A percentile compares a stretch with the other conserved stretches of the same genome.
phyloP scores from a whole-genome alignment of 2,888 invertebrate genomes.

The Mylabris sibirica region DNA sequence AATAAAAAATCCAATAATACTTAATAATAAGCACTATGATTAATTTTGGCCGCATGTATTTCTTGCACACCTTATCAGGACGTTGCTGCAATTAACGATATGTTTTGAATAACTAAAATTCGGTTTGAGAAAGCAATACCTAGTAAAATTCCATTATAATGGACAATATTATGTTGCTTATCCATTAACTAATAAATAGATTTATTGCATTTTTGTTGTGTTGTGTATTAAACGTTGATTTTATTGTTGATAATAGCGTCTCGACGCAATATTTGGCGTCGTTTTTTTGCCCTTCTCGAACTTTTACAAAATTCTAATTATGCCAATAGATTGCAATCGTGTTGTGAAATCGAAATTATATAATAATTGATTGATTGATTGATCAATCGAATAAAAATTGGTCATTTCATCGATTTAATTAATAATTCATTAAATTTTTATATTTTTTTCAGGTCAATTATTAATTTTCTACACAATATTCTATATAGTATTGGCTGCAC shows the following conservation, averaged over 20 bases:
- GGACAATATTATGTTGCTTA: neutral
- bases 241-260: no score
- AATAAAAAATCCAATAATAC: no score
- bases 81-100: no score
- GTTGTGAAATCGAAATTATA: neutral
- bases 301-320: neutral
- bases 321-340: neutral
- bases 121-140: neutral
- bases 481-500: constrained; percentile 81
- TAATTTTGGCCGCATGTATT: no score
- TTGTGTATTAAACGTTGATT: no score
- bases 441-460: constrained; percentile 75
- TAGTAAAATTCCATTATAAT: neutral
- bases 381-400: no score
- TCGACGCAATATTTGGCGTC: no score
- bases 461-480: constrained; percentile 86
- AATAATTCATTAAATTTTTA: neutral
- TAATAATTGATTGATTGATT: neutral
- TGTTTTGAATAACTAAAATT: neutral
- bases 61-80: no score
- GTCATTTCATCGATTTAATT: no score
- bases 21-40: no score
- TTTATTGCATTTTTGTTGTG: neutral
- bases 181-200: neutral
- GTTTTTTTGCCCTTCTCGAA: neutral